Percentiles rank a stretch among this genome's conserved stretches.
These are phyloP conservation scores for Centruroides sculpturatus DNA, from an alignment of 1,140 invertebrate species.

Conservation along the genomic window DNA sequence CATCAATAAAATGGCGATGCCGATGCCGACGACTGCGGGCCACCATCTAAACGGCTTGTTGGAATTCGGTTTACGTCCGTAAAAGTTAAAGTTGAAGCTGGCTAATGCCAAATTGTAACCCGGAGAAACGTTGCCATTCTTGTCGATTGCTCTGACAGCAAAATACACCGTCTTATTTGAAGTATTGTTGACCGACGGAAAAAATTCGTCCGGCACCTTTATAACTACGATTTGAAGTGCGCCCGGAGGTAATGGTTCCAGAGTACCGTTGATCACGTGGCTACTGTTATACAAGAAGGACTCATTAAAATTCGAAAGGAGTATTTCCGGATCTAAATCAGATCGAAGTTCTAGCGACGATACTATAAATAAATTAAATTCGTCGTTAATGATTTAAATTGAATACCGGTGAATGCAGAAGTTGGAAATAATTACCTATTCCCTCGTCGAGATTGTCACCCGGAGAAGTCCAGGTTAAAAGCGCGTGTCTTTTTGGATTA, in stretches of 20 bases:
- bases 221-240: not conserved
- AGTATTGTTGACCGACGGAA: not conserved
- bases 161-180: not conserved
- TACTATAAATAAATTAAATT: not conserved
- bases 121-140: not conserved
- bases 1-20: constrained; percentile 2
- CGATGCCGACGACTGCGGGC: constrained; percentile 4
- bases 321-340: constrained; percentile 2
- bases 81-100: not conserved
- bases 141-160: constrained; percentile 2
- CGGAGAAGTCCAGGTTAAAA: constrained; percentile 8
- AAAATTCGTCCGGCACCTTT: not conserved
- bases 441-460: constrained; percentile 11
- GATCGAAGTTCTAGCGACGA: constrained; percentile 3
- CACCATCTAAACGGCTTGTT: constrained; percentile 4
- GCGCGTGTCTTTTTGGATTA: not conserved
- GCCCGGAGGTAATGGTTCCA: not conserved
- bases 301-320: constrained; percentile 4
- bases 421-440: constrained; percentile 1
- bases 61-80: not conserved
- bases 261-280: not conserved
- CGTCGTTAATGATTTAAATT: no score
- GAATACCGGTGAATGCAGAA: no score
- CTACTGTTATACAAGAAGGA: not conserved
- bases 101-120: constrained; percentile 2